Evolutionary conservation across 2,888 invertebrate genomes (phyloP).

Genomic region (Alitta virens): DNA sequence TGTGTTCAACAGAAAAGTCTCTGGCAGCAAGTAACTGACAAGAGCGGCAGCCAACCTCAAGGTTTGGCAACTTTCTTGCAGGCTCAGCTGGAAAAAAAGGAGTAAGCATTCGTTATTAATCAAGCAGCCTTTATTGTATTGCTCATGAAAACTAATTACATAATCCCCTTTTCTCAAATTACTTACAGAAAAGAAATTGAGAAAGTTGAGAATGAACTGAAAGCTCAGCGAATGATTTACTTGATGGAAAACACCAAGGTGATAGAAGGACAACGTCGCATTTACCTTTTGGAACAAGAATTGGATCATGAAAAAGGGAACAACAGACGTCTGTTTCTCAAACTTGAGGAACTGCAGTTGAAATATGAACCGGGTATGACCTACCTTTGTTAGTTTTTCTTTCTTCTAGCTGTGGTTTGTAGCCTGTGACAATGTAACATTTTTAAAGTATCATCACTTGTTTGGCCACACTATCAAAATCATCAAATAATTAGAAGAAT

Average conservation of each 20-base stretch:
- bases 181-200: not conserved
- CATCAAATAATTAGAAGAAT: too few relatives aligned
- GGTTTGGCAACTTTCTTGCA: not conserved
- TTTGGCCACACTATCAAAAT: too few relatives aligned
- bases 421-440: too few relatives aligned
- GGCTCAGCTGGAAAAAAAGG: not conserved
- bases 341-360: slow-evolving; percentile 10
- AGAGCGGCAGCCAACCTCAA: not conserved
- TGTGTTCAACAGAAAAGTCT: too few relatives aligned
- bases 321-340: slow-evolving; percentile 7
- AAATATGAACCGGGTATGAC: slow-evolving; percentile 23
- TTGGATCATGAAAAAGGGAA: slow-evolving; percentile 6
- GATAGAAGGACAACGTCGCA: not conserved
- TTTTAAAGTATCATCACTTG: too few relatives aligned
- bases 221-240: not conserved
- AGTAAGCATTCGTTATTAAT: not conserved
- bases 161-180: too few relatives aligned
- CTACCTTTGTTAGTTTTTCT: too few relatives aligned
- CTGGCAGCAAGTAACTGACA: too few relatives aligned
- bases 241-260: slow-evolving; percentile 8
- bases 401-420: too few relatives aligned
- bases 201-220: not conserved
- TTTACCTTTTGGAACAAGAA: slow-evolving; percentile 6
- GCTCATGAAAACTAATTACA: too few relatives aligned
- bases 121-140: too few relatives aligned